Evolutionary conservation across 2,797 vertebrate genomes (phyloP), one percentile per base, ranked within the genome.

Genomic region (Avahi laniger): DNA sequence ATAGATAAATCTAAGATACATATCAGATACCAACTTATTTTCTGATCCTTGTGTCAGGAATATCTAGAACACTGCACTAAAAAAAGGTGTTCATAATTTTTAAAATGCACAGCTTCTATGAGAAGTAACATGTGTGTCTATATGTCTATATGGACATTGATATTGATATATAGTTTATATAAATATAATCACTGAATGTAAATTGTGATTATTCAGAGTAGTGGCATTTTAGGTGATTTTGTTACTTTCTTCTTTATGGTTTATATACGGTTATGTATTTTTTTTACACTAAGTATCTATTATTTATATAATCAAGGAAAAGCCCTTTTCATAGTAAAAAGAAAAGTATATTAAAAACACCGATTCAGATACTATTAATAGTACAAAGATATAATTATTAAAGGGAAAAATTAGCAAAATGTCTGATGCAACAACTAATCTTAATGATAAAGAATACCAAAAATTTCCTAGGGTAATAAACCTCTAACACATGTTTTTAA

Each of bases 1-100:
- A 9, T 72, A 95, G 75, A 86, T 91, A 97, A 94, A 94, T 83
- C 59, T 86, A 35, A 95, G 92, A 79, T 85, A 61, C 6, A 13
- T 57, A 69, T 72, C 22, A 52, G 69, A 41, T 70, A 69, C 4
- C 57, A 85, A 48, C 5, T 59, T 72, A 89, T n/a, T 65, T 86
- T 57, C 41, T 86, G 84, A 91, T 91, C 5, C 35, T 69, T 96
- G 50, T 61, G 41, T 96, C 79, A 82, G 70, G 46, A 82, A 87
- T 89, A 87, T 43, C 28, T 54, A 89, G 46, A 72, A 48, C 1
- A 59, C 8, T 83, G 50, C 3, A 73, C 11, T 92, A 72, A n/a
- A 72, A 91, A 91, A 13, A 52, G 3, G 3, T 41, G 12, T 26
- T 92, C 20, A 78, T 54, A 69, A 50, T 86, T 96, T 78, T 18